Conservation (phyloP, 2,113 vertebrate species). For the Podarcis cretensis region DNA sequence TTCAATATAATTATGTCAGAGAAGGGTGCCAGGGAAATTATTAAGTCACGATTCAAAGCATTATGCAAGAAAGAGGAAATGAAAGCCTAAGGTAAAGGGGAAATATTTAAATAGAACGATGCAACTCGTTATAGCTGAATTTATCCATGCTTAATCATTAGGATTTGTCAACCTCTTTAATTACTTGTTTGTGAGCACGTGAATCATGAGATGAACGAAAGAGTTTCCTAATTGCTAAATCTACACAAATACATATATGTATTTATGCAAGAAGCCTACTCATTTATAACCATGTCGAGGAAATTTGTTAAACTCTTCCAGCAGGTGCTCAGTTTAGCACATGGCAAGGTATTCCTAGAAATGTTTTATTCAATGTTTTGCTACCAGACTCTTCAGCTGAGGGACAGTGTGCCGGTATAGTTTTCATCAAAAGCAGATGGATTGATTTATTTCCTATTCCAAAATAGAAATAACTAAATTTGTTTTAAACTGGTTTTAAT, state of each 20-base stretch:
- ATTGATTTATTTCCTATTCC: neutral
- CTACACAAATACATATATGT: neutral
- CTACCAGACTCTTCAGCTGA: neutral
- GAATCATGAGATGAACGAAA: neutral
- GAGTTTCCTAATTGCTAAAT: neutral
- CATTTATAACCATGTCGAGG: neutral
- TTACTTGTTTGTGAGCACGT: neutral
- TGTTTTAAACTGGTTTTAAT: too few relatives aligned
- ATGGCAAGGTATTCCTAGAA: neutral
- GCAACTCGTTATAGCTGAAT: neutral
- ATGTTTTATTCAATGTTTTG: neutral
- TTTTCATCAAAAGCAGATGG: neutral
- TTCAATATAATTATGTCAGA: constrained; percentile 8
- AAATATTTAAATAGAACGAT: neutral
- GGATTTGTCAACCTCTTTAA: neutral
- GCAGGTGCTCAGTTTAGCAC: neutral
- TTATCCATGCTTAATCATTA: neutral
- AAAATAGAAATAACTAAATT: neutral
- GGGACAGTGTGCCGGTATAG: neutral
- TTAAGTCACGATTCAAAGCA: constrained; percentile 16
- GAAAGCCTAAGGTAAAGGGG: neutral
- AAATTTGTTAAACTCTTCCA: neutral
- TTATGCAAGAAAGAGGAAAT: neutral
- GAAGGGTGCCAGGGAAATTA: constrained; percentile 26
- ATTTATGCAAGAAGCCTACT: neutral